A percentile compares a stretch with the other conserved stretches of the same genome.
Conservation (phyloP, 92 coral and sea anemone genomes). For the Siderastrea siderea region DNA sequence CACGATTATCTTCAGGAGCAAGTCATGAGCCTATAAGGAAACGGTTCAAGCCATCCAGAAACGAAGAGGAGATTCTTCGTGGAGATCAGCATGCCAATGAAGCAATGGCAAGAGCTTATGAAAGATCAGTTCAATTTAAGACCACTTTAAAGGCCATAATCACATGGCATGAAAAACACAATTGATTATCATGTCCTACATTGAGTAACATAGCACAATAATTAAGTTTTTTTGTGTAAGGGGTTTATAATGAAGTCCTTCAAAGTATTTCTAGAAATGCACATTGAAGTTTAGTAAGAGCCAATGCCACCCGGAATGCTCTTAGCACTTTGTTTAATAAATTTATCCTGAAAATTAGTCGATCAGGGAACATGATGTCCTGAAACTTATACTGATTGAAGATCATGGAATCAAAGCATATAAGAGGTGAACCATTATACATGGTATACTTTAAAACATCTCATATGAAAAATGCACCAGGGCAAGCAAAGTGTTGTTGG, state of each 20-base stretch:
- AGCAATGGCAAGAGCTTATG: slow-evolving; percentile 45
- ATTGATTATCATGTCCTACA: background rate
- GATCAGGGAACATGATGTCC: too few relatives aligned
- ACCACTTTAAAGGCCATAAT: slow-evolving; percentile 37
- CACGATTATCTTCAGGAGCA: background rate
- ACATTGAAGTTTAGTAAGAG: background rate
- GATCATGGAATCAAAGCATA: too few relatives aligned
- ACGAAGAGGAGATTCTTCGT: slow-evolving; percentile 30
- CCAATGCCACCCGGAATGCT: too few relatives aligned
- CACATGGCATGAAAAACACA: slow-evolving; percentile 37
- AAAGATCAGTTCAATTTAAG: slow-evolving; percentile 27
- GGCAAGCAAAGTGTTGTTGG: too few relatives aligned
- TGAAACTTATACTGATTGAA: too few relatives aligned
- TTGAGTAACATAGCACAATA: too few relatives aligned
- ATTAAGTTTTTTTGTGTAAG: background rate
- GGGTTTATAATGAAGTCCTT: too few relatives aligned
- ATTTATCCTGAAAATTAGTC: too few relatives aligned
- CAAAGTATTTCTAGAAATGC: background rate
- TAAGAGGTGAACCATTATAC: too few relatives aligned
- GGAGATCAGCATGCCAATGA: slow-evolving; percentile 13
- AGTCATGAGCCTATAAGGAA: background rate
- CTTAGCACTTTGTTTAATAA: too few relatives aligned
- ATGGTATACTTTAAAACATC: too few relatives aligned
- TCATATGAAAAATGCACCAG: too few relatives aligned
- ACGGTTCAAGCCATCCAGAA: slow-evolving; percentile 32